Evolutionary conservation across 2,888 invertebrate genomes (phyloP).

Genomic region (Caenorhabditis sp.): DNA sequence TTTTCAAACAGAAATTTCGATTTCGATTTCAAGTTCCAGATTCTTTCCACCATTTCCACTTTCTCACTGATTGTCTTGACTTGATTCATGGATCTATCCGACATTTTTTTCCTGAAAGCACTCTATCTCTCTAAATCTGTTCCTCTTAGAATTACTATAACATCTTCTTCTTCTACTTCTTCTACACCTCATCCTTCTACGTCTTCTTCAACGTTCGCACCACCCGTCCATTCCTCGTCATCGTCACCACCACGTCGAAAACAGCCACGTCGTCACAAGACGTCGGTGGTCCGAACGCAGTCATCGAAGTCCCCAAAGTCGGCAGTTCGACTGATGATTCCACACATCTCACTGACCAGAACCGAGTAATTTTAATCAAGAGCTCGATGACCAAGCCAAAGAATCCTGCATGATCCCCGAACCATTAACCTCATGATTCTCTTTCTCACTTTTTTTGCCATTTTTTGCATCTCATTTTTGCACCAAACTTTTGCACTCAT

Average conservation of each 20-base stretch:
- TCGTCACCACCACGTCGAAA: slow-evolving; percentile 20
- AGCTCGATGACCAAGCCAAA: not conserved
- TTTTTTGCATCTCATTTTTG: slow-evolving; percentile 18
- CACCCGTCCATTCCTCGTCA: slow-evolving; percentile 4
- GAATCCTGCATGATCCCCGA: slow-evolving; percentile 19
- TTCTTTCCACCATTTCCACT: slow-evolving; percentile 5
- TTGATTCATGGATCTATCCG: not conserved
- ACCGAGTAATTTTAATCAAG: slow-evolving; percentile 45
- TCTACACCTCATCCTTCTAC: not conserved
- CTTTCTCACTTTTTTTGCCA: slow-evolving; percentile 9
- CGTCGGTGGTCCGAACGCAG: slow-evolving; percentile 45
- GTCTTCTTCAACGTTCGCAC: slow-evolving; percentile 8
- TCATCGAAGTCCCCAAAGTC: slow-evolving; percentile 60
- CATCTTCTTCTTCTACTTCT: slow-evolving; percentile 23
- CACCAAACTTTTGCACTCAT: slow-evolving; percentile 1
- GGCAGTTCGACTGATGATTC: slow-evolving; percentile 61
- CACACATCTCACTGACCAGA: slow-evolving; percentile 57
- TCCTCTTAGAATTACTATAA: slow-evolving; percentile 13
- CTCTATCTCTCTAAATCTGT: not conserved
- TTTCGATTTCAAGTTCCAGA: not conserved
- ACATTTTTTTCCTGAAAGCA: not conserved
- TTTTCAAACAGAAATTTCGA: no score
- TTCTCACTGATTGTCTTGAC: slow-evolving; percentile 2
- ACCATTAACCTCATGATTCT: not conserved
- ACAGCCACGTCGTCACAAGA: slow-evolving; percentile 15